Base-by-base conservation (phyloP, 1,140 invertebrate genomes). In the Drosophila kanapiae region DNA sequence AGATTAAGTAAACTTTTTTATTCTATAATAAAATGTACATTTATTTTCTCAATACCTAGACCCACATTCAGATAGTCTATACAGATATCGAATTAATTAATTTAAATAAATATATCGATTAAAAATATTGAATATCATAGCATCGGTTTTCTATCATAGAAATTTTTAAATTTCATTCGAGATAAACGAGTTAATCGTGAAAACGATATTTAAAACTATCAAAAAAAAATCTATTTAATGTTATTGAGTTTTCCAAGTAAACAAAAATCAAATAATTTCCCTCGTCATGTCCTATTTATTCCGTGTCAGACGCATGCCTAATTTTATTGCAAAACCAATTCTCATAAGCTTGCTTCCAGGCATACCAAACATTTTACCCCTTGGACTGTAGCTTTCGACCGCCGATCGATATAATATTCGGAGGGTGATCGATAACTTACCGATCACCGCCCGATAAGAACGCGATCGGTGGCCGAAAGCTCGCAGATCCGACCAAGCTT, bases 291-390 rank as follows among this genome's bases (percentile, higher is more conserved):
- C 62, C n/a, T 29, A 29, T 11, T 27, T 42, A 11, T 35, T 43
- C 10, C 56, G 8, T 35, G 14, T 18, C 6, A 70, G 62, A 18
- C 16, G 51, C 64, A 37, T 53, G 62, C 23, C 13, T 57, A 29
- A 59, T 75, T 62, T 57, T 61, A 61, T 67, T 68, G 43, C 45
- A 67, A 72, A 54, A 71, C 51, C 38, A 54, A 82, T 75, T 72
- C 33, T 63, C 71, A 75, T 62, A 87, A 54, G 83, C 75, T 86
- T 86, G 79, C 75, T 86, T 87, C 75, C 83, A 86, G 82, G 75
- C 60, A 61, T 49, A 56, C 49, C 47, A 43, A 72, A 61, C 69
- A 60, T 59, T 38, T 69, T 75, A 82, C 75, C 63, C 75, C 77
- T 65, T 69, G 68, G 70, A 56, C 78, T 67, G 75, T 37, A 65